Evolutionary conservation across 2,113 vertebrate species (phyloP).

Genomic region (Tragulus kanchil): DNA sequence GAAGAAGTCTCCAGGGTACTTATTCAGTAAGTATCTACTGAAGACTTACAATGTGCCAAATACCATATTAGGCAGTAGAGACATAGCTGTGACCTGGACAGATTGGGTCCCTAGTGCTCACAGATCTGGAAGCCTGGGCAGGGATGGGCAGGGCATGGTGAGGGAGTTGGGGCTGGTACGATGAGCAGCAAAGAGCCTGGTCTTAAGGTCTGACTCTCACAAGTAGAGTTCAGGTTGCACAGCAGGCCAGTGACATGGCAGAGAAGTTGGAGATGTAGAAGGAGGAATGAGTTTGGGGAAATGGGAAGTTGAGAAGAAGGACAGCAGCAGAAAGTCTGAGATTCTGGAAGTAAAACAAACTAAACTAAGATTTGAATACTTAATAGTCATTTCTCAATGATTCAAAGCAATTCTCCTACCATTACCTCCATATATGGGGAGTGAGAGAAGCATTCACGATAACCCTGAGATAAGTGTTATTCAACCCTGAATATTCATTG

Average conservation of each 20-base stretch:
- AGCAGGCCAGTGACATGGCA: background rate
- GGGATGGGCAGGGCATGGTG: background rate
- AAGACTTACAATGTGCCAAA: constrained; percentile 19
- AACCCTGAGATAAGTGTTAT: constrained; percentile 6
- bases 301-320: background rate
- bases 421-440: too few relatives aligned
- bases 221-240: background rate
- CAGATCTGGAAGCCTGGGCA: background rate
- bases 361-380: background rate
- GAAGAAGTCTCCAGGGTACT: background rate
- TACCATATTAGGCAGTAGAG: background rate
- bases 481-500: background rate
- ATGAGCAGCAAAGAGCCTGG: background rate
- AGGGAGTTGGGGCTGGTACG: background rate
- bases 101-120: background rate
- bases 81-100: constrained; percentile 3
- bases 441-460: background rate
- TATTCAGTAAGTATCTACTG: background rate
- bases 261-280: background rate
- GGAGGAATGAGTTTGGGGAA: background rate
- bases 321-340: background rate
- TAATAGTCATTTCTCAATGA: background rate
- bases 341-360: background rate
- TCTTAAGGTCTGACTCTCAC: background rate
- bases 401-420: too few relatives aligned